phyloP scores from a whole-genome alignment of 2,888 invertebrate species.

The Drosophila anomelani region DNA sequence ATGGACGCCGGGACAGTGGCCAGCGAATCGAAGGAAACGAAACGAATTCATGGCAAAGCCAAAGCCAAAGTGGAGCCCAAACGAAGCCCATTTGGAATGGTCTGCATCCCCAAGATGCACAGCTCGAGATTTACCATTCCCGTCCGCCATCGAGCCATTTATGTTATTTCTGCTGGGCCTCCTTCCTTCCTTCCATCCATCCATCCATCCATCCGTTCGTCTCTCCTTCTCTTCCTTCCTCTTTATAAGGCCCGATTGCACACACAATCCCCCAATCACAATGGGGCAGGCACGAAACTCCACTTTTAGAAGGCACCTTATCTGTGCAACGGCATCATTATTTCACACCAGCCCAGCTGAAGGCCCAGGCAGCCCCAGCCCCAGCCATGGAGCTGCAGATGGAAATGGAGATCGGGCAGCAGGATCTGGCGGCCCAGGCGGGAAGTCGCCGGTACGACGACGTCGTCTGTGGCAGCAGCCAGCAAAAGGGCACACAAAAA shows the following conservation, averaged over 20 bases:
- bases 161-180: constrained; percentile 58
- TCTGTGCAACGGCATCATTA: constrained; percentile 83
- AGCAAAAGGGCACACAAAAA: constrained; percentile 69
- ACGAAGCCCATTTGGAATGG: constrained; percentile 35
- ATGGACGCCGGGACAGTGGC: constrained; percentile 25
- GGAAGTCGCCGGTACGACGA: constrained; percentile 4
- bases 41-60: constrained; percentile 17
- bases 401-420: constrained; percentile 21
- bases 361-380: constrained; percentile 25
- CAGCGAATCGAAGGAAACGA: constrained; percentile 23
- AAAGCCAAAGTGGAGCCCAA: constrained; percentile 20
- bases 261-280: constrained; percentile 57
- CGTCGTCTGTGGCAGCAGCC: constrained; percentile 48
- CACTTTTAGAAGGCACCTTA: constrained; percentile 76
- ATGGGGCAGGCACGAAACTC: constrained; percentile 70
- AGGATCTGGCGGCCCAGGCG: constrained; percentile 21
- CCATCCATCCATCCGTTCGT: constrained; percentile 23
- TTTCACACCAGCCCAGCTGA: constrained; percentile 78
- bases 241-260: constrained; percentile 54
- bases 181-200: constrained; percentile 7
- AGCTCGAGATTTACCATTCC: constrained; percentile 55
- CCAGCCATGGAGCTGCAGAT: constrained; percentile 29
- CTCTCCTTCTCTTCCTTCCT: constrained; percentile 3
- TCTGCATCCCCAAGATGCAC: constrained; percentile 40
- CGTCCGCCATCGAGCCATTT: constrained; percentile 62